phyloP scores from a whole-genome alignment of 23 tunicate species.

The Styela clava region DNA sequence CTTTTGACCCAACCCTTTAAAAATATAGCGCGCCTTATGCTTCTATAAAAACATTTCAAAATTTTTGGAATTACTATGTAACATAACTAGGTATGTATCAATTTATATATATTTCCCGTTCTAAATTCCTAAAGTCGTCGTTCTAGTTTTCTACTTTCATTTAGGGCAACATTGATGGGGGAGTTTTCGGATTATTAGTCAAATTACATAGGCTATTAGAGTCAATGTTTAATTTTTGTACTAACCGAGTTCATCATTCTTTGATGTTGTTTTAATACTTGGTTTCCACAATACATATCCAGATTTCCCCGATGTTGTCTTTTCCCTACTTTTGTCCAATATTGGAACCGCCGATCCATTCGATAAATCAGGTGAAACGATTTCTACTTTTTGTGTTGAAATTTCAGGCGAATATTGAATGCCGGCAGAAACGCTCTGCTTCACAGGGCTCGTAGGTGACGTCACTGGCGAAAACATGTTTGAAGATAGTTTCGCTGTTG shows the following conservation, averaged over 20 bases:
- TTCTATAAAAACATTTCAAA: too few species aligned
- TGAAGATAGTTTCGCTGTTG: neutral
- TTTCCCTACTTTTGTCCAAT: neutral
- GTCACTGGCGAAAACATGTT: neutral
- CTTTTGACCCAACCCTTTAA: too few species aligned
- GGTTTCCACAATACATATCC: constrained; percentile 13
- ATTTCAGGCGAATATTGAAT: neutral
- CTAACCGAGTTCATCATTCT: neutral
- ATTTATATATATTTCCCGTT: too few species aligned
- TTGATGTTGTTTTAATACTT: neutral
- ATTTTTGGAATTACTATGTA: too few species aligned
- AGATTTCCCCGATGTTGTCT: neutral
- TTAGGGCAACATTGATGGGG: too few species aligned
- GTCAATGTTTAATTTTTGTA: too few species aligned
- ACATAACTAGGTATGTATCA: too few species aligned
- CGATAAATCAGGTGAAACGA: neutral
- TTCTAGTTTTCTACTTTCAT: too few species aligned
- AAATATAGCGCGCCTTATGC: too few species aligned
- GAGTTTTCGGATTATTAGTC: too few species aligned
- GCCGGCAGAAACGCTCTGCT: neutral
- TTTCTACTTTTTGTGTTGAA: neutral
- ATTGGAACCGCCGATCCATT: neutral
- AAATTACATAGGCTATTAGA: too few species aligned
- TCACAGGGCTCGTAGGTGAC: neutral
- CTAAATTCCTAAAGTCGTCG: too few species aligned